Base-by-base conservation (phyloP, 2,888 invertebrate species). In the Hirudinaria manillensis region DNA sequence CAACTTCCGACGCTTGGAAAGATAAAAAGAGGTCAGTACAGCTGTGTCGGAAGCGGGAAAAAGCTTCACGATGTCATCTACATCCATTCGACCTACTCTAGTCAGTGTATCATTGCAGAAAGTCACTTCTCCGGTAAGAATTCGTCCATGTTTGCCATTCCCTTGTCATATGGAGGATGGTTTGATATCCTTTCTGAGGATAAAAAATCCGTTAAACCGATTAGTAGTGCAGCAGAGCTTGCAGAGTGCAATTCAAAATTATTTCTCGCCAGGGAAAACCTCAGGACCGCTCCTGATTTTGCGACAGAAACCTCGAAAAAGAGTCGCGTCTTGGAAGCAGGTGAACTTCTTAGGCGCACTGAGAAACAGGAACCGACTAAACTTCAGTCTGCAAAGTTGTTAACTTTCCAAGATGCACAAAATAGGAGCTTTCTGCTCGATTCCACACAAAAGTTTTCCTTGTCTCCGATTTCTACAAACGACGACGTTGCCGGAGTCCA, bases 401-500 rank as follows among this genome's bases (percentile, higher is more conserved):
- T 73, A 4, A 10, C 29, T 29, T 73, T 29, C 24, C 56, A 65
- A 55, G 94, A 94, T 84, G 89, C 89, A 27, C 90, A 91, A 84
- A 94, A 93, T 61, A 93, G 93, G 83, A 90, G 89, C 80, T 88
- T 95, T 45, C 89, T 93, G 82, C 87, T 95, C 79, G 90, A 91
- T 78, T 88, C 93, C 84, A 94, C 94, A 83, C 92, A 93, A 85
- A 90, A 92, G 83, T 94, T 93, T 55, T 91, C 92, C 82, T 94
- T 96, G 87, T 94, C 94, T 81, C 93, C 93, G 70, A 88, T 96
- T 75, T 95, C 95, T 78, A 90, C 93, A 82, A 93, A 93, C 85
- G 93, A 93, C 82, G 94, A 93, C 86, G 94, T 96, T 79, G 93
- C 93, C 83, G 95, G 95, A 32, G 95, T 95, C 27, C 95, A 96